Percentiles rank a stretch among this genome's conserved stretches.
phyloP scores from a whole-genome alignment of 2,888 invertebrate species.

The Spialia ferax region DNA sequence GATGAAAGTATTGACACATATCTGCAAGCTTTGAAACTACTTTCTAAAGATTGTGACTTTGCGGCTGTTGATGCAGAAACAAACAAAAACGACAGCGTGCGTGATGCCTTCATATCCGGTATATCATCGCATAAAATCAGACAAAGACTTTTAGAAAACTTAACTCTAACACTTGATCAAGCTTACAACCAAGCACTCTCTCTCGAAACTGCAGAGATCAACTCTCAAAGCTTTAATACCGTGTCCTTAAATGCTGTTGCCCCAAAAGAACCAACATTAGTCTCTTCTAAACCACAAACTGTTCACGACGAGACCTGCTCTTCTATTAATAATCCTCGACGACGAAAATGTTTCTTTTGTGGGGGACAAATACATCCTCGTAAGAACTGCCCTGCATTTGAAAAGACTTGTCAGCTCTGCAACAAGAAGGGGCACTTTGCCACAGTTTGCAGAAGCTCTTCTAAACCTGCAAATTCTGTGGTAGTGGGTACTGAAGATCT shows the following conservation, averaged over 20 bases:
- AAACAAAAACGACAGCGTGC: slow-evolving; percentile 2
- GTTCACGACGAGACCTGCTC: not conserved
- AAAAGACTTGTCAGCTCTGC: not conserved
- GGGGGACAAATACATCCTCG: not conserved
- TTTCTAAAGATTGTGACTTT: slow-evolving; percentile 11
- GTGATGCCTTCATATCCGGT: slow-evolving; percentile 15
- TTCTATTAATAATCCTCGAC: too few species aligned
- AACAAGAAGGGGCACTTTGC: not conserved
- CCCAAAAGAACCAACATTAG: too few species aligned
- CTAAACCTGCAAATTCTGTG: not conserved
- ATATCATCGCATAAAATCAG: not conserved
- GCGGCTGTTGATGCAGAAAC: slow-evolving; percentile 5
- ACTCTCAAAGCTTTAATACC: not conserved
- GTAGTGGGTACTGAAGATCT: not conserved
- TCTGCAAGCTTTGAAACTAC: not conserved
- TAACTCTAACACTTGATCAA: not conserved
- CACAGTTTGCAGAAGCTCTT: not conserved
- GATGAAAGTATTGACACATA: too few species aligned
- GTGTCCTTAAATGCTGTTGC: not conserved
- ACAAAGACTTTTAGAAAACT: slow-evolving; percentile 8
- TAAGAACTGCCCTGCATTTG: not conserved
- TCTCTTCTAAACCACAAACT: too few species aligned
- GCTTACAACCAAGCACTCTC: not conserved
- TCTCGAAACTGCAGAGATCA: slow-evolving; percentile 5
- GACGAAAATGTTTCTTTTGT: slow-evolving; percentile 5